Evolutionary conservation across 2,113 vertebrate genomes (phyloP).

Genomic region (Baryphthengus martii): DNA sequence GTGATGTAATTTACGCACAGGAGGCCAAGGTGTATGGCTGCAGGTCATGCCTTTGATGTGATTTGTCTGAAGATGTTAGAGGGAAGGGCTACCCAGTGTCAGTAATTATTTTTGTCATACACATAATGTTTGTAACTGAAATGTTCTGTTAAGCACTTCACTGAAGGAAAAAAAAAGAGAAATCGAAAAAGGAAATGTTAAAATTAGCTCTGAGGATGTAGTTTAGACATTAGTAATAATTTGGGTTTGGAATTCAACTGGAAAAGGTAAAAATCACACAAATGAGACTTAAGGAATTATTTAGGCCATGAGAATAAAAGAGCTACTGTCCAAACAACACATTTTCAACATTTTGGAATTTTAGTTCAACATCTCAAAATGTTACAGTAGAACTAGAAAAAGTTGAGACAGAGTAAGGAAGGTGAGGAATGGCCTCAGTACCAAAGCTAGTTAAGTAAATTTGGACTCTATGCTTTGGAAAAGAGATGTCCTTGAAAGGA

Average conservation of each 20-base stretch:
- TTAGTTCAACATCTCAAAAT: neutral
- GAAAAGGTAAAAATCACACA: neutral
- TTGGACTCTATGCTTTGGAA: neutral
- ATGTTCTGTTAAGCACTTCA: neutral
- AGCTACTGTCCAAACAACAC: neutral
- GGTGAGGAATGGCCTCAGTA: neutral
- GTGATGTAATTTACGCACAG: neutral
- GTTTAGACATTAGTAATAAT: neutral
- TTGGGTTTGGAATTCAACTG: neutral
- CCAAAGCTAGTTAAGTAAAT: neutral
- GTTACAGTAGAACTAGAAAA: neutral
- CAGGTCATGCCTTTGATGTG: neutral
- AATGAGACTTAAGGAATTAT: neutral
- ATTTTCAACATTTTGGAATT: neutral
- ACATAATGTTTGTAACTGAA: neutral
- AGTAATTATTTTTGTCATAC: neutral
- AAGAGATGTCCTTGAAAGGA: neutral
- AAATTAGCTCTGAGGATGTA: slow-evolving; percentile 6
- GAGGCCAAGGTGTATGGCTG: neutral
- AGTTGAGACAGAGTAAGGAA: neutral
- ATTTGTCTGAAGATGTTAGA: neutral
- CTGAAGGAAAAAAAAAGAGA: neutral
- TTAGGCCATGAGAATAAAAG: neutral
- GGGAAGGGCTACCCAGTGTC: neutral
- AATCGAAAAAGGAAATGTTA: neutral